A percentile compares a stretch with the other conserved stretches of the same genome.
Evolutionary conservation across 2,113 vertebrate species (phyloP).

Genomic region (Mesitornis unicolor): DNA sequence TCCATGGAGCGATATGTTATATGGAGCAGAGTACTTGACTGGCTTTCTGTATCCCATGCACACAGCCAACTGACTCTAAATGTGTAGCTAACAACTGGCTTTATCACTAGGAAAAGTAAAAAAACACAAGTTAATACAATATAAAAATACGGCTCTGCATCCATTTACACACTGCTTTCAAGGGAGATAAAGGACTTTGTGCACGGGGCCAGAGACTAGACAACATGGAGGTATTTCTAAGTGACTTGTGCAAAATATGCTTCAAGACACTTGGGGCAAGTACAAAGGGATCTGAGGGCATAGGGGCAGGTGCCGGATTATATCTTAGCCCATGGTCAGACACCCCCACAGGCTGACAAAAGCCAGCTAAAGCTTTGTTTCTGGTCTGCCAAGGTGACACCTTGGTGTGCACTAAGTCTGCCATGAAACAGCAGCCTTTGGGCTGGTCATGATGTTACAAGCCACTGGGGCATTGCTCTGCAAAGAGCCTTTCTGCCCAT

Average conservation of each 20-base stretch:
- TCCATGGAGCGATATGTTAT: too few relatives aligned
- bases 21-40: not conserved
- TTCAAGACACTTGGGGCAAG: not conserved
- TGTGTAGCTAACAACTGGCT: not conserved
- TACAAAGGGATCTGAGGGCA: not conserved
- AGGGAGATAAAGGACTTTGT: not conserved
- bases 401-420: rapidly evolving
- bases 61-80: not conserved
- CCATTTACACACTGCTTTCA: not conserved
- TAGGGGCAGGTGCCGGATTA: not conserved
- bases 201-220: not conserved
- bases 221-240: not conserved
- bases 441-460: rapidly evolving
- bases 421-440: not conserved
- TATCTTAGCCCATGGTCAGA: not conserved
- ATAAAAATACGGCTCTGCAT: not conserved
- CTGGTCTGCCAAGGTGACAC: not conserved
- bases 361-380: not conserved
- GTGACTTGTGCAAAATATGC: not conserved
- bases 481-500: not conserved
- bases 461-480: rapidly evolving
- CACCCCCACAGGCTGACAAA: not conserved
- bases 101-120: not conserved
- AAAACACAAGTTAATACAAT: not conserved
- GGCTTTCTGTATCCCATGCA: not conserved